Percentiles rank a stretch among this genome's conserved stretches.
These are phyloP conservation scores for Aspidapion aeneum DNA, from an alignment of 2,888 invertebrate genomes.

Conservation along the genomic window DNA sequence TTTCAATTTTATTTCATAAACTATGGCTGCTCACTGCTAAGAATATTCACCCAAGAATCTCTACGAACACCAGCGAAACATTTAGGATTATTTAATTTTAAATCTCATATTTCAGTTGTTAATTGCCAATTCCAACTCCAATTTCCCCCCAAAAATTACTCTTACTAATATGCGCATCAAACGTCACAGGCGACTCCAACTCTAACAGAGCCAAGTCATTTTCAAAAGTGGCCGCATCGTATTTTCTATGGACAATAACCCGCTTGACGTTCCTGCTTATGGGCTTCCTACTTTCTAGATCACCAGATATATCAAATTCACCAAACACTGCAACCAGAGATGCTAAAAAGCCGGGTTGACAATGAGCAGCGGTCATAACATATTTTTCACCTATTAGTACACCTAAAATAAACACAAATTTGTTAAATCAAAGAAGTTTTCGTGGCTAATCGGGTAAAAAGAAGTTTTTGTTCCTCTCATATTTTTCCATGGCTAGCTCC, in stretches of 20 bases:
- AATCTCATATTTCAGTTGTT: no score
- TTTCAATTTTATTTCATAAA: no score
- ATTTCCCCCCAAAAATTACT: not conserved
- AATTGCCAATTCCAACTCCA: no score
- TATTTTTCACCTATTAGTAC: slow-evolving; percentile 85
- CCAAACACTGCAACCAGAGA: slow-evolving; percentile 89
- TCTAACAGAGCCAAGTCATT: slow-evolving; percentile 88
- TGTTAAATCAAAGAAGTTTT: no score
- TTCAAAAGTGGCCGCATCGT: slow-evolving; percentile 88
- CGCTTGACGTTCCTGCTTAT: slow-evolving; percentile 79
- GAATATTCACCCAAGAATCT: no score
- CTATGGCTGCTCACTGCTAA: no score
- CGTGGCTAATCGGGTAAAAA: no score
- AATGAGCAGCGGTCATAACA: slow-evolving; percentile 92
- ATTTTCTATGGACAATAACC: slow-evolving; percentile 84
- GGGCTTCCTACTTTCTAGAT: slow-evolving; percentile 72
- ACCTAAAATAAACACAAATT: slow-evolving; percentile 48
- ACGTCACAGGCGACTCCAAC: slow-evolving; percentile 76
- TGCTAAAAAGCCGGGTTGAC: slow-evolving; percentile 90
- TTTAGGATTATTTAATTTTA: no score
- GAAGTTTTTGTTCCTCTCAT: no score
- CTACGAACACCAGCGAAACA: no score
- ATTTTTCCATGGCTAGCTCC: no score
- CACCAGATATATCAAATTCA: slow-evolving; percentile 85
- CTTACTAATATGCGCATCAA: slow-evolving; percentile 79